Evolutionary conservation across 1,140 invertebrate genomes (phyloP), one percentile per base, ranked within the genome.

Genomic region (Lasioglossum baleicum): DNA sequence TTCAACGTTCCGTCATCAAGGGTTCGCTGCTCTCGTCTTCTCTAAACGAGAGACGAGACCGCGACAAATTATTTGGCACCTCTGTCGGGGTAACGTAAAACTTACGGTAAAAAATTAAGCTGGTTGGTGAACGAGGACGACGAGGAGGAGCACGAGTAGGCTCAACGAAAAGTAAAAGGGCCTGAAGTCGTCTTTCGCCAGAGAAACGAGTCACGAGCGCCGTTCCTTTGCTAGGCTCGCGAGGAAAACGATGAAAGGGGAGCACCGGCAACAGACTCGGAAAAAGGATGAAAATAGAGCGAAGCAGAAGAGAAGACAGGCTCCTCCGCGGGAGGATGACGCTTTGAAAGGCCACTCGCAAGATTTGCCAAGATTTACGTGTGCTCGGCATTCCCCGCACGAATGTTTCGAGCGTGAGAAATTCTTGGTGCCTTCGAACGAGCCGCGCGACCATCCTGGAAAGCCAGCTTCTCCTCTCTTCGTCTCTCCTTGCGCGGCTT

Each of bases 301-400:
- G 44, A 0, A 63, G 11, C 44, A 22, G 44, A 13, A 13, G 7
- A n/a, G 56, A 20, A 53, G 51, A 53, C 51, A 17, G 15, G 56
- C 56, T 58, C 44, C 56, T 58, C 44, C 44, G 56, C 2, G 64
- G n/a, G 13, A 31, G 44, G 42, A 66, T 48, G 51, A 31, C n/a
- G 31, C 15, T 35, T 2, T 40, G 44, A 69, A 69, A 73, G 75
- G 73, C 80, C 72, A 75, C 81, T 82, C 75, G 84, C 81, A 82
- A 86, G 83, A 85, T 86, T 85, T 86, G 84, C 84, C 80, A 85
- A 86, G 84, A 83, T 86, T 85, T 85, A 86, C 84, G 84, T 86
- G 84, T 75, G 44, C 44, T 66, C 84, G 84, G 84, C 82, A 86
- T 86, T 86, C 76, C 51, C 64, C 69, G 80, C 84, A 86, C 69